Percentiles rank a stretch among this genome's conserved stretches.
These are phyloP conservation scores for Columba janthina DNA, from an alignment of 2,113 vertebrate genomes.

Conservation along the genomic window DNA sequence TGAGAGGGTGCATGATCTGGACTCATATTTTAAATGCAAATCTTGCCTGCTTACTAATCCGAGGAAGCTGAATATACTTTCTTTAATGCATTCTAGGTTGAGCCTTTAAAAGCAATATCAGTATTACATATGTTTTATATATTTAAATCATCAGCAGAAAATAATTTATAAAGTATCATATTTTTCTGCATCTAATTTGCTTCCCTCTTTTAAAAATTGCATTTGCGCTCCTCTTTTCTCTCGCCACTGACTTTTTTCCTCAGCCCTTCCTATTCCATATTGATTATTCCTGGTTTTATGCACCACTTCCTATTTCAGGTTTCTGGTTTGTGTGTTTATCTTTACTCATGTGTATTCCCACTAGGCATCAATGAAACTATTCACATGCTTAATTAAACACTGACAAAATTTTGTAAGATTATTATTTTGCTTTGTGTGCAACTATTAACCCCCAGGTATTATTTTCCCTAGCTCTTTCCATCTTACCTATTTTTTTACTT, in stretches of 20 bases:
- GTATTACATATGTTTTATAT: background rate
- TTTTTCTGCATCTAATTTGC: background rate
- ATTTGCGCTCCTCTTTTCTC: background rate
- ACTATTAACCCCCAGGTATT: background rate
- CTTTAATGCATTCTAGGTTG: background rate
- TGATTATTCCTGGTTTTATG: background rate
- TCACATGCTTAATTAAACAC: constrained; percentile 16
- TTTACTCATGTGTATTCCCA: background rate
- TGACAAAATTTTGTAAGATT: background rate
- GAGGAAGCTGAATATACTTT: background rate
- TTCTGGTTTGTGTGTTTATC: constrained; percentile 7
- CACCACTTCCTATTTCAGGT: background rate
- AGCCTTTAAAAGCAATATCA: background rate
- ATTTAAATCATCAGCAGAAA: background rate
- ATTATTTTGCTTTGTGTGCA: constrained; percentile 20
- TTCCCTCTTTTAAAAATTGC: background rate
- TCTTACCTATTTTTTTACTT: background rate
- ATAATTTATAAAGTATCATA: background rate
- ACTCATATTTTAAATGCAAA: constrained; percentile 57
- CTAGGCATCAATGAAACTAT: constrained; percentile 1
- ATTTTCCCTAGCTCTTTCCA: background rate
- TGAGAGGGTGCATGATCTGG: background rate
- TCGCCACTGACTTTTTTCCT: background rate
- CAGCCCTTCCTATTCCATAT: background rate
- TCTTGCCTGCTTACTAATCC: background rate